Percentiles rank a stretch among this genome's conserved stretches.
These are phyloP conservation scores for Epinephelus fuscoguttatus DNA, from an alignment of 2,113 vertebrate genomes.

Conservation along the genomic window DNA sequence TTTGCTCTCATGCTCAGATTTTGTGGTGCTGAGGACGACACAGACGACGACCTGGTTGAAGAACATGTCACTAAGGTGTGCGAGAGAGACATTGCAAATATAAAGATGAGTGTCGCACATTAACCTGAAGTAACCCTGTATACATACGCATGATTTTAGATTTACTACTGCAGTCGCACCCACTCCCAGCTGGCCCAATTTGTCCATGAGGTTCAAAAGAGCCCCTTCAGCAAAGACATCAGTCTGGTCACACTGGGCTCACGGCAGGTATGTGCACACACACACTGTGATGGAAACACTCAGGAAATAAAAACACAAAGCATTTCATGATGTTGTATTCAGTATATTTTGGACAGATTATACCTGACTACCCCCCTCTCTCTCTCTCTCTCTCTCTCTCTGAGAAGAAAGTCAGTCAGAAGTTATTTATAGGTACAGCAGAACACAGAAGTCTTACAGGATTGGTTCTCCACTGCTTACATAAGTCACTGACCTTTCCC, in stretches of 20 bases:
- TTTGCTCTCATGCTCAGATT: constrained; percentile 63
- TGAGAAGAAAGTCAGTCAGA: not conserved
- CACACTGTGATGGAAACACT: not conserved
- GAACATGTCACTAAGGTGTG: constrained; percentile 94
- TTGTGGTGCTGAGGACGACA: constrained; percentile 80
- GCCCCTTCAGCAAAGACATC: constrained; percentile 90
- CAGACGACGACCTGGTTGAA: constrained; percentile 91
- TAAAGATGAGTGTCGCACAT: not conserved
- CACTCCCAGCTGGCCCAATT: constrained; percentile 98
- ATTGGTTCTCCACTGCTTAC: not conserved
- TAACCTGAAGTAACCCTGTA: constrained; percentile 1
- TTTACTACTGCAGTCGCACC: constrained; percentile 98
- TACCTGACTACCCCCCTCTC: not conserved
- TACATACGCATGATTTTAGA: constrained; percentile 78
- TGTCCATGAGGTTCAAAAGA: constrained; percentile 94
- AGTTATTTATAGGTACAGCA: not conserved
- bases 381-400: not conserved
- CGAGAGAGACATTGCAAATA: not conserved
- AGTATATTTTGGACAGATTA: not conserved
- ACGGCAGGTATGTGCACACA: constrained; percentile 87
- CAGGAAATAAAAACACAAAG: not conserved
- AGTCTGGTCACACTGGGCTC: constrained; percentile 92
- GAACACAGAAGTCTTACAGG: not conserved
- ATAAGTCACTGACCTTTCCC: not conserved
- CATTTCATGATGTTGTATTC: not conserved